Conservation (phyloP, 2,888 invertebrate genomes). For the Cantharis lateralis region DNA sequence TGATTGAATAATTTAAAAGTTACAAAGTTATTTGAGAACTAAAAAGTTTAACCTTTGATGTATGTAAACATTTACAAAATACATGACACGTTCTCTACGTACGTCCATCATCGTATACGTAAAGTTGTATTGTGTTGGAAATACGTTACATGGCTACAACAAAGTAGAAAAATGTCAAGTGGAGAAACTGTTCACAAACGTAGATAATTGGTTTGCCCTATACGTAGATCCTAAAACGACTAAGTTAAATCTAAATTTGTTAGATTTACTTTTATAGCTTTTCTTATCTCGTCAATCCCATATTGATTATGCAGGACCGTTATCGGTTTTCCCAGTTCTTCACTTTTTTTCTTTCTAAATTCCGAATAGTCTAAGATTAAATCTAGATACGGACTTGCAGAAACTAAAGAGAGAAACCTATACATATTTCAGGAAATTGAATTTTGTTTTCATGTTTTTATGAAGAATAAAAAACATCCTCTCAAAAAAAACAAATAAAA, state of each 20-base stretch:
- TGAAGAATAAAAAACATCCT: conserved; percentile 27
- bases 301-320: conserved; percentile 32
- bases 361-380: conserved; percentile 26
- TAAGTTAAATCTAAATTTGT: conserved; percentile 30
- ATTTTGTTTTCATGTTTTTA: conserved; percentile 34
- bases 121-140: background rate
- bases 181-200: background rate
- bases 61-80: background rate
- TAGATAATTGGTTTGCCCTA: background rate
- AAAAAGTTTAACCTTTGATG: conserved; percentile 4
- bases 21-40: background rate
- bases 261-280: conserved; percentile 30
- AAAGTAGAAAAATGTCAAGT: background rate
- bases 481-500: conserved; percentile 27
- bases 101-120: background rate
- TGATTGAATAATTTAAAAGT: conserved; percentile 4
- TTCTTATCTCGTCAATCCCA: conserved; percentile 30
- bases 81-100: background rate
- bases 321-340: conserved; percentile 28
- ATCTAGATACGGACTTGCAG: conserved; percentile 28
- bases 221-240: conserved; percentile 2
- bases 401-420: conserved; percentile 26
- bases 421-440: conserved; percentile 32
- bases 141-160: background rate
- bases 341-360: conserved; percentile 28